Evolutionary conservation across 2,797 vertebrate species (phyloP).

Genomic region (Phaenicophaeus curvirostris): DNA sequence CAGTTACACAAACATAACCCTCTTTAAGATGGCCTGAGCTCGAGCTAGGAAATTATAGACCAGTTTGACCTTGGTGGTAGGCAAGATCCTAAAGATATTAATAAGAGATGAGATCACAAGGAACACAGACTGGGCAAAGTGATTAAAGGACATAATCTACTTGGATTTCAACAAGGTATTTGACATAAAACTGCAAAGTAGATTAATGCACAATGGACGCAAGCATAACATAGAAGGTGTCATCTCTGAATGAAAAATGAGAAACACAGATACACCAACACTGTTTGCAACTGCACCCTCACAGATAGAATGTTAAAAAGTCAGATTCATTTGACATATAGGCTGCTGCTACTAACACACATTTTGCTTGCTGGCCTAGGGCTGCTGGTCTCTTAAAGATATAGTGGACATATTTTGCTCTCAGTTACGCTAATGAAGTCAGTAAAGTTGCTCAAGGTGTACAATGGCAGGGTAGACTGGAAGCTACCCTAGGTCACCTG

Average conservation of each 20-base stretch:
- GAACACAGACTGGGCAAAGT: conserved; percentile 32
- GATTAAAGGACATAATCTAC: conserved; percentile 57
- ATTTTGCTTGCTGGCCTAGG: background rate
- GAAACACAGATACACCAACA: background rate
- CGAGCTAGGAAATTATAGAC: conserved; percentile 41
- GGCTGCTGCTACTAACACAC: background rate
- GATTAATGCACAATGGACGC: background rate
- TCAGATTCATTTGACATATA: background rate
- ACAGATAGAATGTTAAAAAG: background rate
- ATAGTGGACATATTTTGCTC: background rate
- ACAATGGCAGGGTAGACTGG: background rate
- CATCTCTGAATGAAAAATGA: background rate
- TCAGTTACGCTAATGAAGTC: background rate
- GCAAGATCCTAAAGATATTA: conserved; percentile 55
- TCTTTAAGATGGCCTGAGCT: background rate
- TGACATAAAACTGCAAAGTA: conserved; percentile 50
- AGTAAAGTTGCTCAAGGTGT: background rate
- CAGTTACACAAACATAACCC: background rate
- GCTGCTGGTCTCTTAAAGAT: background rate
- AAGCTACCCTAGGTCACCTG: background rate
- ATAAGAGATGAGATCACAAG: conserved; percentile 66
- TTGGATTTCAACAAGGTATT: conserved; percentile 46
- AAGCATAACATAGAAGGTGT: background rate
- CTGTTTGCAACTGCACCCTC: background rate
- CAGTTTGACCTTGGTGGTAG: conserved; percentile 47